Evolutionary conservation across 2,888 invertebrate genomes (phyloP), one percentile per base, ranked within the genome.

Genomic region (Chydorus sphaericus): DNA sequence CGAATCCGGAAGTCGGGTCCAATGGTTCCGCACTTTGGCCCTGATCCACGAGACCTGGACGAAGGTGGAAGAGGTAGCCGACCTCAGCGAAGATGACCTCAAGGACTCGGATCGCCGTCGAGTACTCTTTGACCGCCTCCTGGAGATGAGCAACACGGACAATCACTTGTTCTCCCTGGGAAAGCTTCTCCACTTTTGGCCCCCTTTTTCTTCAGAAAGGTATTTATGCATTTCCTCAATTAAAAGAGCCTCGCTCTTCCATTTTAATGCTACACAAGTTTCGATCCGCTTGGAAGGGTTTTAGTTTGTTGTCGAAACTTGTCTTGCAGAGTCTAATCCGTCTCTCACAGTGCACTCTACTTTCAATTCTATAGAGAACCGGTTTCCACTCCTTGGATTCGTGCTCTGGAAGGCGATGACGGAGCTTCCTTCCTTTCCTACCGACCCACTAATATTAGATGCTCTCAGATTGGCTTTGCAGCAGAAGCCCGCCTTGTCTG

Each of bases 111-210:
- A 36, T 2, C 31, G 18, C 18, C 52, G 52, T 16, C 14, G n/a
- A 14, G 31, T 14, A 18, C 18, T 52, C 6, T 52, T 52, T 11
- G 23, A 31, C n/a, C 33, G 26, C 11, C 52, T 52, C 10, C 26
- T 52, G 52, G 52, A 52, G 36, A 52, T n/a, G 33, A 52, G 52
- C 37, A 33, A 52, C n/a, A 52, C 16, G 20, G 33, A 31, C 18
- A n/a, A 4, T n/a, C 52, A 52, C 16, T 52, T 52, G 33, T 16
- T 37, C 14, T 26, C 52, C 20, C 52, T 52, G 36, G 52, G 36
- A 4, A 31, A 36, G n/a, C 31, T 33, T 11, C 52, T 52, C 52
- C 33, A 33, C 26, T 52, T 33, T 26, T 52, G 33, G 52, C 52
- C 52, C 18, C 37, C 52, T 3, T 52, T 52, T 20, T 23, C 10